Conservation (phyloP, 2,797 vertebrate genomes). For the Odontamblyopus lacepedii region DNA sequence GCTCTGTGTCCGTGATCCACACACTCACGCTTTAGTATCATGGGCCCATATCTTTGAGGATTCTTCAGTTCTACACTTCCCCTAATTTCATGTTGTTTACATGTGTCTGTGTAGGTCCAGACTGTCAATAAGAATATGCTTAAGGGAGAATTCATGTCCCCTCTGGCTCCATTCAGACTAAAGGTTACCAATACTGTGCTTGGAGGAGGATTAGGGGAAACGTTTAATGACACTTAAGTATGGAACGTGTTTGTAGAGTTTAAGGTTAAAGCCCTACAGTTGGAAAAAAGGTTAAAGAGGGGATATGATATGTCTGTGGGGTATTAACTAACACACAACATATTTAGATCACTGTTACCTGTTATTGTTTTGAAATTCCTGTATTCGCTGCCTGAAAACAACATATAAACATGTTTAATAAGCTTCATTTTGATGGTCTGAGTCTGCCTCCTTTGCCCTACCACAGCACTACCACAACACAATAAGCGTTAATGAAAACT, state of each 20-base stretch:
- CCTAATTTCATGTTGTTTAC: background rate
- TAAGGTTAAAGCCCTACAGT: slow-evolving; percentile 29
- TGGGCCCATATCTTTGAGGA: slow-evolving; percentile 47
- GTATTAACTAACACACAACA: too few relatives aligned
- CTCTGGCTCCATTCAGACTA: slow-evolving; percentile 32
- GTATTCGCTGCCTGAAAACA: too few relatives aligned
- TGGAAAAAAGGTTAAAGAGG: slow-evolving; percentile 3
- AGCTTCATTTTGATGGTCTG: too few relatives aligned
- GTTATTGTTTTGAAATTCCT: too few relatives aligned
- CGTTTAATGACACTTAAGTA: slow-evolving; percentile 63
- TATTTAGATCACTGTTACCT: too few relatives aligned
- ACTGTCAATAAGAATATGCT: slow-evolving; percentile 1
- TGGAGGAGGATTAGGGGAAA: slow-evolving; percentile 57
- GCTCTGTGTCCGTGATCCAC: slow-evolving; percentile 49
- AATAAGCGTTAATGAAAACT: too few relatives aligned
- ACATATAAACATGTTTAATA: too few relatives aligned
- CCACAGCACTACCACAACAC: too few relatives aligned
- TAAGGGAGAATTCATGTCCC: slow-evolving; percentile 37
- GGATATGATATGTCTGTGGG: too few relatives aligned
- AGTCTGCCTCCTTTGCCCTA: too few relatives aligned
- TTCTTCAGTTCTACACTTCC: slow-evolving; percentile 51
- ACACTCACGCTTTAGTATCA: slow-evolving; percentile 41
- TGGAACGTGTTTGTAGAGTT: slow-evolving; percentile 43
- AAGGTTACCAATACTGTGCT: slow-evolving; percentile 44
- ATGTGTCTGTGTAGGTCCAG: background rate